Evolutionary conservation across 2,888 invertebrate species (phyloP), one percentile per base, ranked within the genome.

Genomic region (Petrolisthes manimaculis): DNA sequence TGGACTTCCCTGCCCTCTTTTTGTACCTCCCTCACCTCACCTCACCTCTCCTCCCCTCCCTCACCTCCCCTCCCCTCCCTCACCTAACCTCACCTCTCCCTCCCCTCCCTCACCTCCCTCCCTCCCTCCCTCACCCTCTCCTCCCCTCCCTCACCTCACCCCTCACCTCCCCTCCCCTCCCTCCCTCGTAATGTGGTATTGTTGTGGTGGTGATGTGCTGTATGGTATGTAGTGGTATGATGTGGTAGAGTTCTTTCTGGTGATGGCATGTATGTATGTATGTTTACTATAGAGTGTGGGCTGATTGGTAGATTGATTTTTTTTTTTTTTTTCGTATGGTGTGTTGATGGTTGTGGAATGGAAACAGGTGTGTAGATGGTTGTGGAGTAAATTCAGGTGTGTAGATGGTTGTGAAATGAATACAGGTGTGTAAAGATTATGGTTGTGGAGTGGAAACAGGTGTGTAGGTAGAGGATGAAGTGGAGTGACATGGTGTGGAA

Each of bases 1-100:
- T 82, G 51, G 82, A 82, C 82, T 82, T 82, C 82, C 82, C 82
- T 67, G 67, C 51, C 69, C 3, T 51, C 8, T 14, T 14, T 69
- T 69, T 53, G 67, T 53, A 8, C 51, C 14, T 14, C 69, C 24
- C 24, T 6, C 37, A 8, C 24, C 77, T 77, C 51, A 1, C 51
- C 37, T 0, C 14, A 0, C 5, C 37, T 5, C 37, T 77, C 51
- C 14, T 12, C 3, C 14, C 14, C 51, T 37, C 51, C 9, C 51
- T 24, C 12, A 3, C 12, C 37, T 12, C 9, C 12, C 77, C 12
- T 24, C 3, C 9, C 12, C 77, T 9, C 8, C 51, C 14, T 12
- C 14, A 8, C 24, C 77, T 77, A 8, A 1, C 51, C 37, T 0
- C 14, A 0, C 5, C 37, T 5, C 37, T 77, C 51, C 14, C 24